Base-by-base conservation (phyloP, 2,113 vertebrate species). In the Formicarius rufipectus region DNA sequence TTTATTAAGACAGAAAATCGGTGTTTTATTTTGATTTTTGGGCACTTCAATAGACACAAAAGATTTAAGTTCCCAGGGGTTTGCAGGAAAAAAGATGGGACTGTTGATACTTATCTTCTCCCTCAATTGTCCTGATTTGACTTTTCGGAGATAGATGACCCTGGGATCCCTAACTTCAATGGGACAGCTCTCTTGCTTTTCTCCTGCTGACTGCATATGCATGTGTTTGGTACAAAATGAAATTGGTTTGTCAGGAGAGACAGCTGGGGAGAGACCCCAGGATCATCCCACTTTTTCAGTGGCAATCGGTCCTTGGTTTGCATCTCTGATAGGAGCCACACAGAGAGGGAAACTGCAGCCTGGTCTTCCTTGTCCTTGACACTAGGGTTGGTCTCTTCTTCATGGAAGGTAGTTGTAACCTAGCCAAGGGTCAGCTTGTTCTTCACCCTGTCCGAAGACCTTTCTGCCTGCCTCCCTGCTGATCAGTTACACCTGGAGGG, bases 291-390 rank as follows among this genome's bases (percentile, higher is more conserved):
- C 8, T 2, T 18, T 17, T 31, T 53, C n/a, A 22, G n/a, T 16
- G 31, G 37, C 22, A 45, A 50, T 22, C 12, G 17, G 64, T 37
- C 33, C 27, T 81, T 24, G 31, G 40, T 73, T 91, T 31, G 27
- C 8, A 31, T 28, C 35, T 81, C 35, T 31, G 20, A 27, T 45
- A 1, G 2, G 25, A 74, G 23, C 58, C 27, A 3, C 0, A 1
- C 23, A 31, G 40, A 58, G 58, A 24, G 45, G 17, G 13, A 49
- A 21, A 7, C 14, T 0, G 2, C 19, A 12, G 24, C 28, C 24
- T n/a, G 21, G 4, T 39, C 8, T 87, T 42, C 42, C 17, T n/a
- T 56, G 7, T 42, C 17, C 40, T 45, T 72, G 74, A 30, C n/a
- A 47, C 23, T 23, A 1, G 10, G 44, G 10, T 58, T 3, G 3